These are phyloP conservation scores for Hipposideros armiger DNA, from an alignment of 2,113 vertebrate genomes.

Conservation along the genomic window DNA sequence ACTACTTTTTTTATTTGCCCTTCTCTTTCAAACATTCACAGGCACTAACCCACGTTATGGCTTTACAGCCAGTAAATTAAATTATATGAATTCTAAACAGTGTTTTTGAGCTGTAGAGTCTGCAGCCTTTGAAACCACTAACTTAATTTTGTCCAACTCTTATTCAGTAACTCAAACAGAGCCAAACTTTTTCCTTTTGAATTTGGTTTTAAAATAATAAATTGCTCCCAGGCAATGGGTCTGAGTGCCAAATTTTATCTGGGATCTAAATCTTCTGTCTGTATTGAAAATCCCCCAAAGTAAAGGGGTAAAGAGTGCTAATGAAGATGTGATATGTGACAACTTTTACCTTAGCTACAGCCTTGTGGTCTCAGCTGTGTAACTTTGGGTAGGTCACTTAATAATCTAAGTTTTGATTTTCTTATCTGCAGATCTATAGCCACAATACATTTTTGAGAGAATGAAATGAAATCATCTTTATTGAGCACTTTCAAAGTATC, in stretches of 20 bases:
- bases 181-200: slow-evolving; percentile 75
- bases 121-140: slow-evolving; percentile 88
- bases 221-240: slow-evolving; percentile 85
- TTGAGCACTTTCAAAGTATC: slow-evolving; percentile 30
- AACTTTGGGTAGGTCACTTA: background rate
- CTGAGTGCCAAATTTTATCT: slow-evolving; percentile 83
- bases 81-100: slow-evolving; percentile 85
- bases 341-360: background rate
- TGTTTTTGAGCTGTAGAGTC: slow-evolving; percentile 85
- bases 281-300: slow-evolving; percentile 79
- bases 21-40: slow-evolving; percentile 77
- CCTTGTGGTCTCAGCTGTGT: background rate
- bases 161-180: slow-evolving; percentile 83
- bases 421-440: slow-evolving; percentile 11
- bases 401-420: background rate
- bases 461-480: slow-evolving; percentile 45
- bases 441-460: slow-evolving; percentile 49
- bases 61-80: slow-evolving; percentile 86
- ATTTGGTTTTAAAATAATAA: slow-evolving; percentile 84
- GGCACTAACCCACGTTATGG: slow-evolving; percentile 76
- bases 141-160: slow-evolving; percentile 84
- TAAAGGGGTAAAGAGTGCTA: background rate
- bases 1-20: slow-evolving; percentile 69
- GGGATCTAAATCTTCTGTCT: slow-evolving; percentile 81
- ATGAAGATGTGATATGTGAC: slow-evolving; percentile 3